Conservation (phyloP, 37 sponge, comb jelly and placozoan species). For the Oopsacas minuta region DNA sequence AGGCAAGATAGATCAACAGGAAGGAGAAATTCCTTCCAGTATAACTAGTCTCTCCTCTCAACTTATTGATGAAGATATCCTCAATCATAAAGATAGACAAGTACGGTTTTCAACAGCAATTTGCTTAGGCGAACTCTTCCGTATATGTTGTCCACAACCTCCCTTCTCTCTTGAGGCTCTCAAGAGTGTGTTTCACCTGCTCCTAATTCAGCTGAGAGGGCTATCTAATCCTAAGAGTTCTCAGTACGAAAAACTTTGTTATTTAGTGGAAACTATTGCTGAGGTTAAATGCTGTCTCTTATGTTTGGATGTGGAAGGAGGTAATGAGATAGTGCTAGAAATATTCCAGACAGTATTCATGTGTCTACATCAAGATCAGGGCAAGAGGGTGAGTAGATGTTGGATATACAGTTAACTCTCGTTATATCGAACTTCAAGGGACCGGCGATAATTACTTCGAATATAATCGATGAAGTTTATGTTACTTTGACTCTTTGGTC, state of each 20-base stretch:
- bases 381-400: neutral
- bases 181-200: constrained; percentile 6
- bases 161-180: constrained; percentile 11
- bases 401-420: no score
- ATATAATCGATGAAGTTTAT: no score
- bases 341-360: constrained; percentile 16
- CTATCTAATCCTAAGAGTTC: constrained; percentile 5
- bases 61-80: neutral
- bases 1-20: neutral
- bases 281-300: constrained; percentile 15
- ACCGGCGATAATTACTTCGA: no score
- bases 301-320: neutral
- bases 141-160: neutral
- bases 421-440: no score
- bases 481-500: no score
- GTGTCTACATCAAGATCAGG: constrained; percentile 7
- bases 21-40: neutral
- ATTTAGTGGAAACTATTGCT: neutral
- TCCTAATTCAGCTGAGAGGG: neutral
- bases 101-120: constrained; percentile 16
- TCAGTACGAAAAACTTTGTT: neutral
- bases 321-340: neutral
- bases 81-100: constrained; percentile 3
- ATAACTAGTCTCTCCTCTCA: constrained; percentile 4
- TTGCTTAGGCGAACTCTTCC: neutral